Percentiles rank a stretch among this genome's conserved stretches.
Evolutionary conservation across 30 jellyfish, hydroid and myxozoan genomes (phyloP).

Genomic region (Turritopsis dohrnii): DNA sequence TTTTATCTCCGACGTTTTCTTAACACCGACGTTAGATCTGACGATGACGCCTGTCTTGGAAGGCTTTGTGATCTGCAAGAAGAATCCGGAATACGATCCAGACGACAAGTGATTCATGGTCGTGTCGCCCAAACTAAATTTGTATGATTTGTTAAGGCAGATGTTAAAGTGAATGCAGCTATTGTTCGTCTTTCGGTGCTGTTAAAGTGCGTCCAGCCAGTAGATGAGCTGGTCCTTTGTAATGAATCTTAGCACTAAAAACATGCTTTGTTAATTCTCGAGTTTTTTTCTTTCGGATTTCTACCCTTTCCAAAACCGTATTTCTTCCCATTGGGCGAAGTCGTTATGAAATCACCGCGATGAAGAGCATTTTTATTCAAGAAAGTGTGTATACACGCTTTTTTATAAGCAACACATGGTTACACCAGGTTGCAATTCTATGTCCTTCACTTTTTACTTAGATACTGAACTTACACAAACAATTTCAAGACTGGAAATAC

Average conservation of each 20-base stretch:
- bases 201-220: not conserved
- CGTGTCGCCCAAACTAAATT: not conserved
- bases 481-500: too few species aligned
- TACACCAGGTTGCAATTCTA: too few species aligned
- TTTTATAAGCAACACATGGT: too few species aligned
- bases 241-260: not conserved
- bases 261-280: not conserved
- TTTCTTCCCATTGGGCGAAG: too few species aligned
- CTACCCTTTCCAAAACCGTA: too few species aligned
- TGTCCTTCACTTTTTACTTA: too few species aligned
- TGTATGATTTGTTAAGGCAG: not conserved
- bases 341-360: too few species aligned
- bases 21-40: slow-evolving; percentile 41
- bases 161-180: not conserved
- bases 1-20: not conserved
- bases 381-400: too few species aligned
- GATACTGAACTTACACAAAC: too few species aligned
- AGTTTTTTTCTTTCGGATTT: not conserved
- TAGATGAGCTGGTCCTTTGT: not conserved
- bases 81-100: slow-evolving; percentile 84
- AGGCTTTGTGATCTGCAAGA: slow-evolving; percentile 85
- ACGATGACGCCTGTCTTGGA: slow-evolving; percentile 96
- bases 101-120: slow-evolving; percentile 38
- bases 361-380: too few species aligned
- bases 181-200: not conserved